Conservation (phyloP, 1,140 invertebrate species). For the Antheraea mylitta region DNA sequence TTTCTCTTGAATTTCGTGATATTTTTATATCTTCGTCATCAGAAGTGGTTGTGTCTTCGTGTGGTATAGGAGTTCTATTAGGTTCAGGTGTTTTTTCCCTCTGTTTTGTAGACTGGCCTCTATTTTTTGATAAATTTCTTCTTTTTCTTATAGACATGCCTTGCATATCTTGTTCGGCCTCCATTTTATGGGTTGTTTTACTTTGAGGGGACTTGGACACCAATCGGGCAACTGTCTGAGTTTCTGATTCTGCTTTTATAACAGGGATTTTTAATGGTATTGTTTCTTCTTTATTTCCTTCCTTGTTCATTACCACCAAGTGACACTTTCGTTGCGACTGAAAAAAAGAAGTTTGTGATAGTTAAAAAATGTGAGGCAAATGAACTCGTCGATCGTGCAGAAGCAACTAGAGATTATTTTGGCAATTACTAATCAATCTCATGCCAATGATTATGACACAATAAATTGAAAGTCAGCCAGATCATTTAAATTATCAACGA, state of each 20-base stretch:
- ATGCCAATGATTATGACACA: slow-evolving; percentile 43
- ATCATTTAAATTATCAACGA: slow-evolving; percentile 4
- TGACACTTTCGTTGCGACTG: slow-evolving; percentile 35
- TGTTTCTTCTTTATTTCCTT: slow-evolving; percentile 33
- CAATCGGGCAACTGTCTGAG: slow-evolving; percentile 49
- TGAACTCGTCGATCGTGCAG: slow-evolving; percentile 19
- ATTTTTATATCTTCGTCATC: slow-evolving; percentile 68
- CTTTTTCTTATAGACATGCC: slow-evolving; percentile 73
- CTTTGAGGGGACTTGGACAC: slow-evolving; percentile 34
- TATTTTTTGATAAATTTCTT: slow-evolving; percentile 77
- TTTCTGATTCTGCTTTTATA: slow-evolving; percentile 59
- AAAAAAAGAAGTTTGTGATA: slow-evolving; percentile 38
- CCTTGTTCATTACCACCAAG: slow-evolving; percentile 46
- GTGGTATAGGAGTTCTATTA: slow-evolving; percentile 50
- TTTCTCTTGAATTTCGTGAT: slow-evolving; percentile 59
- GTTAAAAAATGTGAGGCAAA: slow-evolving; percentile 28
- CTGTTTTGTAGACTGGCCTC: slow-evolving; percentile 65
- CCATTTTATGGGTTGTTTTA: slow-evolving; percentile 53
- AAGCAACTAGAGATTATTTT: slow-evolving; percentile 21
- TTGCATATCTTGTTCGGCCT: slow-evolving; percentile 64
- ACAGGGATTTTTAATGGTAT: slow-evolving; percentile 43
- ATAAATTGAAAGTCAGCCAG: slow-evolving; percentile 38
- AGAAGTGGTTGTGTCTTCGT: slow-evolving; percentile 72
- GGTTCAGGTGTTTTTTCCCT: slow-evolving; percentile 81
- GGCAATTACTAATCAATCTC: slow-evolving; percentile 31